phyloP scores from a whole-genome alignment of 2,797 vertebrate genomes.

The Eupleurogrammus muticus region DNA sequence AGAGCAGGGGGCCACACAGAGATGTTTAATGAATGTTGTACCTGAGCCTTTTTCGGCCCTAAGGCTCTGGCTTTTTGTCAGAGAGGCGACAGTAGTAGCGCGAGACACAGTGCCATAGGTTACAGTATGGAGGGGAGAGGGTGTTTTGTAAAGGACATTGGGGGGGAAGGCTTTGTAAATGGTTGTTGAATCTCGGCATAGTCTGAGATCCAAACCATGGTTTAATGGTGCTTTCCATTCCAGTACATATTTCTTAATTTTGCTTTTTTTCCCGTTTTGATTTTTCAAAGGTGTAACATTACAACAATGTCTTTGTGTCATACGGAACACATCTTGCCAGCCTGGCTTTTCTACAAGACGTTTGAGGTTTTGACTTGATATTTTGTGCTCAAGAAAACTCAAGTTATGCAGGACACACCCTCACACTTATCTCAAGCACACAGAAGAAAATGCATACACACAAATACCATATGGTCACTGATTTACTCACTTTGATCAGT shows the following conservation, averaged over 20 bases:
- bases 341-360: constrained; percentile 40
- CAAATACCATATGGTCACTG: constrained; percentile 54
- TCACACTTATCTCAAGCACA: constrained; percentile 61
- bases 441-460: constrained; percentile 48
- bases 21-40: constrained; percentile 68
- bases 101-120: constrained; percentile 63
- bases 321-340: constrained; percentile 42
- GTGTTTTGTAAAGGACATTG: constrained; percentile 42
- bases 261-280: constrained; percentile 52
- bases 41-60: constrained; percentile 32
- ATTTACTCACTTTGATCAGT: constrained; percentile 51
- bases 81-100: constrained; percentile 44
- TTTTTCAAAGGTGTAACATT: constrained; percentile 52
- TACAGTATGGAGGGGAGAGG: constrained; percentile 22
- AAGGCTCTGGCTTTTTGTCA: constrained; percentile 21
- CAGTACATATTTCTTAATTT: constrained; percentile 66
- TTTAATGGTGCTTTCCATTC: constrained; percentile 81
- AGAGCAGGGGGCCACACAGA: constrained; percentile 34
- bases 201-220: constrained; percentile 55
- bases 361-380: constrained; percentile 45
- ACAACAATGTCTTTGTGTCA: constrained; percentile 44
- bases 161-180: constrained; percentile 54
- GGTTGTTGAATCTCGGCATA: constrained; percentile 49
- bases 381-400: constrained; percentile 48
- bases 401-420: constrained; percentile 43